Conservation (phyloP, 2,113 vertebrate species). For the Campylomormyrus numenius region DNA sequence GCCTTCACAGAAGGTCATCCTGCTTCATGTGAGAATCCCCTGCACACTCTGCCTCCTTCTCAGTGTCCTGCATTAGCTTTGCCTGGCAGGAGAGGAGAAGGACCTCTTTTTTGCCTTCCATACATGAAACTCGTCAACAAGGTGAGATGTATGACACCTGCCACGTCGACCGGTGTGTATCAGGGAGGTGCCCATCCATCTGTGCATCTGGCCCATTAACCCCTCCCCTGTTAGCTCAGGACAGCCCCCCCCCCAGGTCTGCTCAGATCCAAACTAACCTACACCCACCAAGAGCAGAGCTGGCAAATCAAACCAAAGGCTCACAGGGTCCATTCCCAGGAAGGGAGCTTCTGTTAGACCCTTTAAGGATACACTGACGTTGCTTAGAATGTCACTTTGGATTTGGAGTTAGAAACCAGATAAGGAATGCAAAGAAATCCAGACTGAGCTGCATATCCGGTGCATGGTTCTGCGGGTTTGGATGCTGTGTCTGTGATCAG, state of each 20-base stretch:
- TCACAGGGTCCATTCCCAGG: neutral
- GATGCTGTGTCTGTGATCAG: neutral
- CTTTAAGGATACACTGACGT: neutral
- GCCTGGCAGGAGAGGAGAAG: neutral
- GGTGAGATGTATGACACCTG: neutral
- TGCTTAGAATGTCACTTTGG: neutral
- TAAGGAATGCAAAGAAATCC: neutral
- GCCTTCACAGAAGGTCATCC: neutral
- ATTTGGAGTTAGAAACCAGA: neutral
- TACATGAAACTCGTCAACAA: neutral
- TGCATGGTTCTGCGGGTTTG: neutral
- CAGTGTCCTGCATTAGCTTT: neutral
- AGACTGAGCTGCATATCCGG: neutral
- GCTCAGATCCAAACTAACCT: neutral
- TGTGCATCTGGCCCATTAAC: neutral
- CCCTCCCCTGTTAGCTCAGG: neutral
- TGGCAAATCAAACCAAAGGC: neutral
- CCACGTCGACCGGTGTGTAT: neutral
- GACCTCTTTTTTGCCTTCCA: neutral
- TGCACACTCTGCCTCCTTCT: neutral
- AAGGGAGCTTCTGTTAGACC: neutral
- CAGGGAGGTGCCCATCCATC: neutral
- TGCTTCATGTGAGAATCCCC: neutral
- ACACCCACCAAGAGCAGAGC: neutral
- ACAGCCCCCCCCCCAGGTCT: neutral